phyloP scores from a whole-genome alignment of 2,113 vertebrate species.

The Nesospiza acunhae region DNA sequence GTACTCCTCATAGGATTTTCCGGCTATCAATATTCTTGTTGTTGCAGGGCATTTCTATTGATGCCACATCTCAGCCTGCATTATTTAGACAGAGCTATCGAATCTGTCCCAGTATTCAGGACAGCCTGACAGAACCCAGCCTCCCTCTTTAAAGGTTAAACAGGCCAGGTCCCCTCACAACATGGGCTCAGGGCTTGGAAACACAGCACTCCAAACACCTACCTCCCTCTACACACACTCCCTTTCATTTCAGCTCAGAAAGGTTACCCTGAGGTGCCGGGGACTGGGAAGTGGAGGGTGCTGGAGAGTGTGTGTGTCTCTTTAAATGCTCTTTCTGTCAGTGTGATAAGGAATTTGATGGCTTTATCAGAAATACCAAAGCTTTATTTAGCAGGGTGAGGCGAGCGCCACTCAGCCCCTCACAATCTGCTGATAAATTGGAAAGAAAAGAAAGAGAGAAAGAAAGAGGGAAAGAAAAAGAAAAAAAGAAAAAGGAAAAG shows the following conservation, averaged over 20 bases:
- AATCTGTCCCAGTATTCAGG: constrained; percentile 3
- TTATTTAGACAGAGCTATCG: constrained; percentile 21
- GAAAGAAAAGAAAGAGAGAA: constrained; percentile 35
- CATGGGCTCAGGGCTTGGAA: not conserved
- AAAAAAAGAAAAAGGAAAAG: no score
- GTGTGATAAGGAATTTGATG: constrained; percentile 98
- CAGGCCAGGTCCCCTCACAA: not conserved
- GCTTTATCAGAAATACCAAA: constrained; percentile 99
- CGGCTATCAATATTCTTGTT: constrained; percentile 43
- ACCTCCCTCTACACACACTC: not conserved
- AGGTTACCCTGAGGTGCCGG: constrained; percentile 18
- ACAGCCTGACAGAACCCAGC: constrained; percentile 11
- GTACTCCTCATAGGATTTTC: constrained; percentile 53
- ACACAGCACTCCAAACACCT: not conserved
- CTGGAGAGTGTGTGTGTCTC: constrained; percentile 83
- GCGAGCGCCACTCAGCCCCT: constrained; percentile 85
- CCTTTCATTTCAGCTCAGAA: not conserved
- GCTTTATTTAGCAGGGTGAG: constrained; percentile 99
- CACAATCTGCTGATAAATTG: constrained; percentile 94
- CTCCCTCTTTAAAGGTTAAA: constrained; percentile 4
- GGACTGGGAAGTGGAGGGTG: constrained; percentile 28
- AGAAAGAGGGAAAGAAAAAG: no score
- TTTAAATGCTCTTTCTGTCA: constrained; percentile 91
- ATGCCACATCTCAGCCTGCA: constrained; percentile 12
- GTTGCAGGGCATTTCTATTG: constrained; percentile 51